phyloP scores from a whole-genome alignment of 2,888 invertebrate species.

The Brenthis ino region DNA sequence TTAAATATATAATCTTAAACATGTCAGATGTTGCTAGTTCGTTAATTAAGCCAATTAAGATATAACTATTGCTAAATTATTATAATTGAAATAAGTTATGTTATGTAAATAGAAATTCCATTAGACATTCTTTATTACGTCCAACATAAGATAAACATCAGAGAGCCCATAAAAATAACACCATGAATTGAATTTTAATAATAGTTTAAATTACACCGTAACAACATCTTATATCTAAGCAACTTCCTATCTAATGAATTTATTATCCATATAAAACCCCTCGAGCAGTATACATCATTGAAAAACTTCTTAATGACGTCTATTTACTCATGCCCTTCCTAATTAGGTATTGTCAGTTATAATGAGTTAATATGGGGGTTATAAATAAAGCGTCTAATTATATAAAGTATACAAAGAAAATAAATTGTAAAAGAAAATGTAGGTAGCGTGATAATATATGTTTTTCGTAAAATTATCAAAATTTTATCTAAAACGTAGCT shows the following conservation, averaged over 20 bases:
- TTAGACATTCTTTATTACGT: slow-evolving; percentile 1
- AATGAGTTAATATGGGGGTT: slow-evolving; percentile 30
- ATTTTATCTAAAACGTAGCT: too few relatives aligned
- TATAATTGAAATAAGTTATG: too few relatives aligned
- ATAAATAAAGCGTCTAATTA: slow-evolving; percentile 36
- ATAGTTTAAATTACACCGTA: slow-evolving; percentile 29
- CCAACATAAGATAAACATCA: slow-evolving; percentile 25
- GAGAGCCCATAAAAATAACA: slow-evolving; percentile 27
- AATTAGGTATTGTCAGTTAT: slow-evolving; percentile 36
- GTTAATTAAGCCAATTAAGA: too few relatives aligned
- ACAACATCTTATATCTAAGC: slow-evolving; percentile 19
- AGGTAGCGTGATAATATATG: neutral
- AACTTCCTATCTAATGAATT: slow-evolving; percentile 31
- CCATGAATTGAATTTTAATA: slow-evolving; percentile 28
- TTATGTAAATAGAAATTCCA: neutral
- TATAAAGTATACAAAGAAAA: slow-evolving; percentile 7
- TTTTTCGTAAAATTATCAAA: slow-evolving; percentile 8
- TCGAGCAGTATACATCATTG: slow-evolving; percentile 27
- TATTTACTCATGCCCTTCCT: slow-evolving; percentile 22
- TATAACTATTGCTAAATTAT: too few relatives aligned
- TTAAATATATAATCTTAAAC: too few relatives aligned
- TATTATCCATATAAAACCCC: slow-evolving; percentile 27
- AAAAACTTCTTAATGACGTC: slow-evolving; percentile 31
- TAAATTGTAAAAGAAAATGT: slow-evolving; percentile 4
- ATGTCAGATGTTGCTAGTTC: too few relatives aligned